Conservation (phyloP, 2,888 invertebrate species). For the Caenorhabditis becei region DNA sequence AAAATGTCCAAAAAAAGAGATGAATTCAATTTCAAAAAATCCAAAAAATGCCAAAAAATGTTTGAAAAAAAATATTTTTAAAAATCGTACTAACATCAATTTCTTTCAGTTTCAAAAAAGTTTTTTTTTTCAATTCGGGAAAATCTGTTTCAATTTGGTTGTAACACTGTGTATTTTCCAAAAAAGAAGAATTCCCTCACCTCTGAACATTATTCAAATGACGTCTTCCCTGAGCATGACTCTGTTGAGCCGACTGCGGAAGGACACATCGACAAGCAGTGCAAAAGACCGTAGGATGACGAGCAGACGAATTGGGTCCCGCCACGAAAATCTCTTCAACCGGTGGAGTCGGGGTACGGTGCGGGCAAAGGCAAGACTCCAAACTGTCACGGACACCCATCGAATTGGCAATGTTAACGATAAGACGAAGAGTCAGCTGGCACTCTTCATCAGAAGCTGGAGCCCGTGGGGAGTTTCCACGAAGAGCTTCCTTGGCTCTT, state of each 20-base stretch:
- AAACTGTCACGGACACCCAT: constrained; percentile 41
- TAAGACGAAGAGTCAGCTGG: constrained; percentile 31
- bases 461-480: constrained; percentile 5
- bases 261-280: constrained; percentile 26
- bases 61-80: too few species aligned
- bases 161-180: too few species aligned
- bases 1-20: too few species aligned
- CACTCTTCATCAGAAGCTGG: constrained; percentile 17
- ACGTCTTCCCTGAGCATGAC: constrained; percentile 22
- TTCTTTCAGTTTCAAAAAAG: too few species aligned
- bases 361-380: not conserved
- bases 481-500: constrained; percentile 34
- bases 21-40: too few species aligned
- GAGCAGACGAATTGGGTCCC: not conserved
- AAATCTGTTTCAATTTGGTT: too few species aligned
- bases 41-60: too few species aligned
- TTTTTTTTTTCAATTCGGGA: too few species aligned
- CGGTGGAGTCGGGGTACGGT: not conserved
- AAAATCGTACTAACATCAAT: too few species aligned
- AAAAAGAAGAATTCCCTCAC: not conserved
- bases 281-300: constrained; percentile 16
- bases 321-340: constrained; percentile 21
- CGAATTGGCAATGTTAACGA: constrained; percentile 41
- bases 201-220: constrained; percentile 7
- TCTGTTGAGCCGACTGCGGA: constrained; percentile 6